Percentiles rank a stretch among this genome's conserved stretches.
Evolutionary conservation across 2,113 vertebrate species (phyloP).

Genomic region (Hucho hucho): DNA sequence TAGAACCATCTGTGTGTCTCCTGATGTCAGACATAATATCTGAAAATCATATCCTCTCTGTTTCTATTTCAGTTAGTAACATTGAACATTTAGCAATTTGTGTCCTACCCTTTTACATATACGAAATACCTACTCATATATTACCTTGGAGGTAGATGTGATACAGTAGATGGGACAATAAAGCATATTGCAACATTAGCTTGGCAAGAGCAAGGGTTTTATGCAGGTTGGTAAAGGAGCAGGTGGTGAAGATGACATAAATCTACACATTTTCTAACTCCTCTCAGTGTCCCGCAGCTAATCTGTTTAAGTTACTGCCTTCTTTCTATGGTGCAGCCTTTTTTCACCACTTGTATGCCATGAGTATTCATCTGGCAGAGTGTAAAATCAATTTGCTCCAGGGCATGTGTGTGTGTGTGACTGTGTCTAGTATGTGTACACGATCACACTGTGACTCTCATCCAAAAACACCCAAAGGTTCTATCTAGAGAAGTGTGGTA

Average conservation of each 20-base stretch:
- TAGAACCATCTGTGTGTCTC: conserved; percentile 26
- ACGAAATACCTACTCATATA: neutral
- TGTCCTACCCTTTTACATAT: neutral
- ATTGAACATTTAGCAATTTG: neutral
- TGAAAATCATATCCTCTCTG: conserved; percentile 42
- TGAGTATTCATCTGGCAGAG: neutral
- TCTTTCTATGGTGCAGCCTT: too few species aligned
- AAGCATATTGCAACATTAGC: neutral
- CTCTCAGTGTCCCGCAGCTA: conserved; percentile 27
- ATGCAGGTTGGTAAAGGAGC: conserved; percentile 47
- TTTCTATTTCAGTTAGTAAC: neutral
- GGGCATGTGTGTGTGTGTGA: conserved; percentile 15
- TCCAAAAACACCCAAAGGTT: conserved; percentile 1
- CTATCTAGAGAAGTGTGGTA: conserved; percentile 21
- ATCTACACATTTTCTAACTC: conserved; percentile 3
- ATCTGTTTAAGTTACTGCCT: too few species aligned
- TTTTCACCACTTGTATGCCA: neutral
- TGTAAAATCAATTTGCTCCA: conserved; percentile 11
- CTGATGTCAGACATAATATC: conserved; percentile 26
- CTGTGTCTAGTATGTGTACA: neutral
- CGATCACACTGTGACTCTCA: neutral
- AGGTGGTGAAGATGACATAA: conserved; percentile 30
- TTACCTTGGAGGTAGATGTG: neutral
- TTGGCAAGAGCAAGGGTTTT: conserved; percentile 16
- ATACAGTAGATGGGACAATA: neutral